phyloP scores from a whole-genome alignment of 2,797 vertebrate species.

The Sebastiscus tertius region DNA sequence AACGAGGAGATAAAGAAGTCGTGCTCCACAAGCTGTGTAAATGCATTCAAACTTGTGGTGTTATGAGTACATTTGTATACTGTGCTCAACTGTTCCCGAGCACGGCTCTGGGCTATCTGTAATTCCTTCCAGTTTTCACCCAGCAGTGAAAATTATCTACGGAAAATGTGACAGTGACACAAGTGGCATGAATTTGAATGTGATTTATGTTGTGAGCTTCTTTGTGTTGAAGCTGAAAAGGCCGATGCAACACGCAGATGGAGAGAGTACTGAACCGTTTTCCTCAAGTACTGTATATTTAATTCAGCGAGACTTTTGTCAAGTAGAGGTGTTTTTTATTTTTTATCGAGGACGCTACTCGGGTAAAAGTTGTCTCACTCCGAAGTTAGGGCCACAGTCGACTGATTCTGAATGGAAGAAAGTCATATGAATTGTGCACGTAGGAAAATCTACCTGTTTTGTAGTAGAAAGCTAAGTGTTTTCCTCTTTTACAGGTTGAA shows the following conservation, averaged over 20 bases:
- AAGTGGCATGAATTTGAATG: slow-evolving; percentile 57
- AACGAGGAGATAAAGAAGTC: background rate
- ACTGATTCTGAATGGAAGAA: background rate
- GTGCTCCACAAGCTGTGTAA: background rate
- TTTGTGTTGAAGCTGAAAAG: slow-evolving; percentile 50
- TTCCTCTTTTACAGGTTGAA: background rate
- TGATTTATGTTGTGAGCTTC: slow-evolving; percentile 51
- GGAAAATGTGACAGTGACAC: slow-evolving; percentile 65
- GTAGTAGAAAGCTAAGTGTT: background rate
- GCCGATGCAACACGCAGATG: slow-evolving; percentile 40
- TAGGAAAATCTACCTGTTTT: slow-evolving; percentile 10
- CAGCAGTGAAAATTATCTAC: slow-evolving; percentile 48
- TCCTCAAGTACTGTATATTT: slow-evolving; percentile 43
- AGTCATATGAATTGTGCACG: background rate
- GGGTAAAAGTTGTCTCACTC: background rate
- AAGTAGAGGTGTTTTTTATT: slow-evolving; percentile 11
- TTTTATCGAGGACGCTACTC: background rate
- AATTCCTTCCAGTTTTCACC: slow-evolving; percentile 32
- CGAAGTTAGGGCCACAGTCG: background rate
- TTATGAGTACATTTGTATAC: slow-evolving; percentile 19
- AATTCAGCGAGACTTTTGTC: slow-evolving; percentile 55
- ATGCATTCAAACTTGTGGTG: background rate
- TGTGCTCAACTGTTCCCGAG: slow-evolving; percentile 23
- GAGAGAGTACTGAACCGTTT: slow-evolving; percentile 25
- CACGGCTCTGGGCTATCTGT: slow-evolving; percentile 10